Base-by-base conservation (phyloP, 2,797 vertebrate species). In the Falco naumanni region DNA sequence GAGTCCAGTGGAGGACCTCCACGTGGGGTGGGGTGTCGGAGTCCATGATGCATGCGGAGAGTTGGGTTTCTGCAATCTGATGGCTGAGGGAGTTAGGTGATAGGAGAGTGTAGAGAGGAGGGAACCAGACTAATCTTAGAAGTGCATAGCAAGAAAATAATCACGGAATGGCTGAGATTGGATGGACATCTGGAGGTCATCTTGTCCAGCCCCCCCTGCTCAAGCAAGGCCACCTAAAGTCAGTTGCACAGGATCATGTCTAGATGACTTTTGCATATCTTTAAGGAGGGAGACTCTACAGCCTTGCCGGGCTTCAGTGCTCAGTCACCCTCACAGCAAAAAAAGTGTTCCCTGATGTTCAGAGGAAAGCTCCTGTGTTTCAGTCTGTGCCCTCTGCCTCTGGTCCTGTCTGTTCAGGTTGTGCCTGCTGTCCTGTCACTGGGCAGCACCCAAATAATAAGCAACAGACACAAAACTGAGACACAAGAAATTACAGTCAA, bases 161-260 rank as follows among this genome's bases (percentile, higher is more conserved):
- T 26, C 17, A 43, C 37, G 37, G 6, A 39, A 13, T n/a, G 59
- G 16, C 39, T 54, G 61, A 59, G 56, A 10, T 51, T 68, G 54
- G 50, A 72, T 60, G 31, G 34, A 8, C 4, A 13, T 41, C 29
- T 31, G 34, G 60, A 39, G 8, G 16, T 26, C 1, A 1, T 22
- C 39, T 21, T 25, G 50, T 57, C 60, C 31, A 43, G 9, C 5
- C 12, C 17, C 43, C 5, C 3, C 28, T 81, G 39, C 71, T 65
- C 11, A 31, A 17, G 37, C 41, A 48, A 57, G 41, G 24, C 43
- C 9, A 31, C 12, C 33, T 75, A 2, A 29, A 68, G 11, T 45
- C n/a, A n/a, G 9, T 16, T 2, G 0, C n/a, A 16, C 41, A 45
- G 15, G 11, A 48, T 17, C 0, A 0, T 54, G 13, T 34, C 29